These are phyloP conservation scores for Cheumatopsyche charites DNA, from an alignment of 1,140 invertebrate species.

Conservation along the genomic window DNA sequence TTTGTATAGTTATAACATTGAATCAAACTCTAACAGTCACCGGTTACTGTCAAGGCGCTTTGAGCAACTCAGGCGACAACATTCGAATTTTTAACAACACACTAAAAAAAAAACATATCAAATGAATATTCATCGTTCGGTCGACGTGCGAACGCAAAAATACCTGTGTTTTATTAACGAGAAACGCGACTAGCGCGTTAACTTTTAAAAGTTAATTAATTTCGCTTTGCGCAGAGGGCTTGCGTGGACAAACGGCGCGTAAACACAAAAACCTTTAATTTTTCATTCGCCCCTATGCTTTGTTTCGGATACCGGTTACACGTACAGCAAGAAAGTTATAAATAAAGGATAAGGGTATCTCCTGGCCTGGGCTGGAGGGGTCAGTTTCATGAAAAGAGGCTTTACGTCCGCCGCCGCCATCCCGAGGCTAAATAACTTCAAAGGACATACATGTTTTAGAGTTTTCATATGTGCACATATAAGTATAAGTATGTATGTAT, in stretches of 20 bases:
- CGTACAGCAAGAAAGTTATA: constrained; percentile 19
- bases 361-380: constrained; percentile 17
- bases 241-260: constrained; percentile 8
- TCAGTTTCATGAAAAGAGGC: constrained; percentile 33
- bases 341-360: constrained; percentile 34
- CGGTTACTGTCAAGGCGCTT: too few relatives aligned
- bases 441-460: constrained; percentile 34
- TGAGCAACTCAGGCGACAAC: too few relatives aligned
- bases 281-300: constrained; percentile 28
- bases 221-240: constrained; percentile 6
- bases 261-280: constrained; percentile 25
- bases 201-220: constrained; percentile 26
- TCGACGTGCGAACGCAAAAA: too few relatives aligned
- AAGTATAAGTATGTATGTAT: background rate
- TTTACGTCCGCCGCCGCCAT: constrained; percentile 1
- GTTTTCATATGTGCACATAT: constrained; percentile 24
- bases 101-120: too few relatives aligned
- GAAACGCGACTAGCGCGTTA: background rate
- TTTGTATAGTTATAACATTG: too few relatives aligned
- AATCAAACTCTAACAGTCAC: too few relatives aligned
- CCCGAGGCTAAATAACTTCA: constrained; percentile 28
- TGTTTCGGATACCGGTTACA: constrained; percentile 29
- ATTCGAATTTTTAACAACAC: too few relatives aligned
- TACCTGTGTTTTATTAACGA: too few relatives aligned
- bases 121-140: too few relatives aligned